Conservation (phyloP, 2,888 invertebrate genomes). For the Plagiodera versicolora region DNA sequence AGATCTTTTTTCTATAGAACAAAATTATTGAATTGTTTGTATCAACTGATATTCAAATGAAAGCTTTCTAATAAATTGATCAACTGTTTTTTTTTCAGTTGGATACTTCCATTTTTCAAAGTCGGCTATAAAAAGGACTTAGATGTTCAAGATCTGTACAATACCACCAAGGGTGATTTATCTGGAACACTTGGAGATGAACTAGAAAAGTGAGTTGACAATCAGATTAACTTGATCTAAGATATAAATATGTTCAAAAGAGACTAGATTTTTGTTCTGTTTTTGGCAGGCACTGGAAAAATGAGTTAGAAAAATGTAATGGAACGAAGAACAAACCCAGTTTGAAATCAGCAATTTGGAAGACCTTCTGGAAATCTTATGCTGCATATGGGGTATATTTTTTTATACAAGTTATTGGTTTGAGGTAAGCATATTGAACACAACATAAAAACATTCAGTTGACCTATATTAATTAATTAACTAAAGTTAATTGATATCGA, state of each 20-base stretch:
- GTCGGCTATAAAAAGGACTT: constrained; percentile 64
- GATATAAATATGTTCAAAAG: no score
- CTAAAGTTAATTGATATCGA: no score
- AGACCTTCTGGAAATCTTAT: constrained; percentile 64
- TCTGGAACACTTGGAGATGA: constrained; percentile 66
- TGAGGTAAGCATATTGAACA: constrained; percentile 57
- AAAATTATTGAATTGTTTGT: no score
- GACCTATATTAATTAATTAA: no score
- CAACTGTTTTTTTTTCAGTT: constrained; percentile 38
- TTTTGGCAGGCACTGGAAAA: constrained; percentile 59
- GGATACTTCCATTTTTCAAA: constrained; percentile 51
- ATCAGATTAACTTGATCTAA: constrained; percentile 18
- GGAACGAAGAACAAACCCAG: constrained; percentile 57
- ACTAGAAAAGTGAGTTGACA: constrained; percentile 60
- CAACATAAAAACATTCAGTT: no score
- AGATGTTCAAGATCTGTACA: constrained; percentile 66
- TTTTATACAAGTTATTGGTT: constrained; percentile 59
- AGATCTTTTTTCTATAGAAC: no score
- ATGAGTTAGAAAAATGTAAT: constrained; percentile 55
- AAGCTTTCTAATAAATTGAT: no score
- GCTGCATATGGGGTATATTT: constrained; percentile 62
- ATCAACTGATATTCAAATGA: no score
- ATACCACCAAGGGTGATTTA: constrained; percentile 61
- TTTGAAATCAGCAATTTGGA: constrained; percentile 61
- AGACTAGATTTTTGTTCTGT: constrained; percentile 12